Evolutionary conservation across 2,888 invertebrate species (phyloP), one percentile per base, ranked within the genome.

Genomic region (Drosophila quasianomalipes): DNA sequence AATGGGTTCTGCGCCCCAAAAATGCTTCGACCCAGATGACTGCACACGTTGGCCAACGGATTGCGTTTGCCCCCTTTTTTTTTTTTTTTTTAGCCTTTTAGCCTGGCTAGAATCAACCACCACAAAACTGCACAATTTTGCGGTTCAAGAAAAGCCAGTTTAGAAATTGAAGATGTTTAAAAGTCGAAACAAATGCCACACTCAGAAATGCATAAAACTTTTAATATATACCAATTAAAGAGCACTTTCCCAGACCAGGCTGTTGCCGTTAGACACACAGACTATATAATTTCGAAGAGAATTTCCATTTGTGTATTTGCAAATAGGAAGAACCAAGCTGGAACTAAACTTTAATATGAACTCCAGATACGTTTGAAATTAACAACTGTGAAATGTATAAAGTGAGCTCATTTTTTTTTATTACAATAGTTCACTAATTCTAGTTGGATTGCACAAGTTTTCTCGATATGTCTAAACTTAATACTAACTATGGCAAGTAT

Each of bases 11-110:
- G 6, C 3, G 3, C 22, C 65, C 49, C 71, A 71, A 26, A 64
- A 64, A 70, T 70, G 73, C 67, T 30, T 22, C 44, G 52, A 65
- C 53, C 66, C 70, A 69, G 65, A 28, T 79, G 82, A 82, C 64
- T 86, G 86, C 86, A 88, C 79, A 85, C 82, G 82, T 82, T 86
- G 81, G 81, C 81, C 79, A 86, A 26, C 69, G 79, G 77, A 76
- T 82, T 76, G 69, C 49, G 26, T 57, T 57, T n/a, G 39, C 28
- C 35, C 7, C 22, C 28, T 33, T 28, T 37, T 61, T 33, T 61
- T 22, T 61, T 22, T 22, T 22, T 22, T 22, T 22, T 22, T 22
- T 22, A 22, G 22, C 22, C 22, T 22, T 22, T 33, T 58, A 53
- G 68, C 65, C 62, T 55, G 37, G 16, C 47, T 41, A 52, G 59